Evolutionary conservation across 1,140 invertebrate genomes (phyloP).

Genomic region (Macrobrachium rosenbergii): DNA sequence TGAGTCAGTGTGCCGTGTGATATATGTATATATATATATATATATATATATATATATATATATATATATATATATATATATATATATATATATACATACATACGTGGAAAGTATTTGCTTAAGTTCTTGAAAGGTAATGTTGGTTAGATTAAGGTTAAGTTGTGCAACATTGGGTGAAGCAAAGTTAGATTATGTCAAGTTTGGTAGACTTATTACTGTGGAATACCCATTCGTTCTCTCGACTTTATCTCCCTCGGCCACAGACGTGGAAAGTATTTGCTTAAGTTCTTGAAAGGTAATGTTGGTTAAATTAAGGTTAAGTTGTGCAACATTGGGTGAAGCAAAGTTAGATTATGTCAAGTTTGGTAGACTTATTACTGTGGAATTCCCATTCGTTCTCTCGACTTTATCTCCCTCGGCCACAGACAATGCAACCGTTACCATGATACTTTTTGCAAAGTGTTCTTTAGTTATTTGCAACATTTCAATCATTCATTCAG

Average conservation of each 20-base stretch:
- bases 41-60: slow-evolving; percentile 20
- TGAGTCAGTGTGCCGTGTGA: background rate
- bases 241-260: too few relatives aligned
- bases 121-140: background rate
- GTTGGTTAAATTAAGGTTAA: background rate
- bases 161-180: background rate
- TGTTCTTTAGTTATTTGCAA: too few relatives aligned
- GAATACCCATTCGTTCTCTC: too few relatives aligned
- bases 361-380: background rate
- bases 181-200: background rate
- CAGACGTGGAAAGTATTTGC: background rate
- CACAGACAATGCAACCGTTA: too few relatives aligned
- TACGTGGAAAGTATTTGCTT: background rate
- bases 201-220: background rate
- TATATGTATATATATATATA: background rate
- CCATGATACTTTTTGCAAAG: too few relatives aligned
- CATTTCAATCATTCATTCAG: too few relatives aligned
- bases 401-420: too few relatives aligned
- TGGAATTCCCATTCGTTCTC: too few relatives aligned
- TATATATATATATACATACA: background rate
- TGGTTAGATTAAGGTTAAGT: background rate
- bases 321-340: background rate
- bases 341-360: background rate
- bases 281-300: background rate
- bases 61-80: slow-evolving; percentile 20